Percentiles rank a stretch among this genome's conserved stretches.
Evolutionary conservation across 2,888 invertebrate genomes (phyloP).

Genomic region (Polietes domitor): DNA sequence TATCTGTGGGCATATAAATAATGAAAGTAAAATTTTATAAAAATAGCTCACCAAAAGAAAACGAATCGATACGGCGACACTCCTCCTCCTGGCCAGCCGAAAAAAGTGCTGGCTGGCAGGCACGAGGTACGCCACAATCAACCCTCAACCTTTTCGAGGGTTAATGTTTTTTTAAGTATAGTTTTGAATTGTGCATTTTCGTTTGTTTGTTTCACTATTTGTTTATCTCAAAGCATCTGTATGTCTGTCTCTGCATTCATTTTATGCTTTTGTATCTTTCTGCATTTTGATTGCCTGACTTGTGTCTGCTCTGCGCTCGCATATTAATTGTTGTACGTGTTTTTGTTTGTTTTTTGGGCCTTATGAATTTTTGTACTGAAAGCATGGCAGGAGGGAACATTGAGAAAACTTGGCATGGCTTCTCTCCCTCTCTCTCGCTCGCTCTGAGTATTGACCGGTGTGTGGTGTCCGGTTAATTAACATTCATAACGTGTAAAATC

Average conservation of each 20-base stretch:
- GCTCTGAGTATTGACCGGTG: too few species aligned
- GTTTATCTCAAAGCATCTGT: background rate
- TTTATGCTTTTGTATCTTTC: background rate
- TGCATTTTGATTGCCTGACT: background rate
- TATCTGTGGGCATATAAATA: slow-evolving; percentile 1
- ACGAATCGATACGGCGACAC: slow-evolving; percentile 5
- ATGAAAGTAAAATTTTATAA: slow-evolving; percentile 26
- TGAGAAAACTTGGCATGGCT: background rate
- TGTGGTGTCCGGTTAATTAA: slow-evolving; percentile 29
- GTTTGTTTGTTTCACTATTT: background rate
- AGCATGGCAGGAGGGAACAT: background rate
- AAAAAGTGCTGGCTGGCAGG: background rate
- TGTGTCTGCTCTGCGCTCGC: background rate
- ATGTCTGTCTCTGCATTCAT: too few species aligned
- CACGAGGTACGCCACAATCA: background rate
- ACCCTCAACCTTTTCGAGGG: background rate
- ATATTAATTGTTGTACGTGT: background rate
- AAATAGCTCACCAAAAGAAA: background rate
- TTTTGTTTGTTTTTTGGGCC: background rate
- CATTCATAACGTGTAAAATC: slow-evolving; percentile 37
- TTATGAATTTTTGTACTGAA: background rate
- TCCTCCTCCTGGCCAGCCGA: background rate
- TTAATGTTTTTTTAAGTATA: background rate
- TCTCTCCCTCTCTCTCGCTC: background rate
- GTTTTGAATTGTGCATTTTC: background rate